phyloP scores from a whole-genome alignment of 1,140 invertebrate genomes.

The Achatina immaculata region DNA sequence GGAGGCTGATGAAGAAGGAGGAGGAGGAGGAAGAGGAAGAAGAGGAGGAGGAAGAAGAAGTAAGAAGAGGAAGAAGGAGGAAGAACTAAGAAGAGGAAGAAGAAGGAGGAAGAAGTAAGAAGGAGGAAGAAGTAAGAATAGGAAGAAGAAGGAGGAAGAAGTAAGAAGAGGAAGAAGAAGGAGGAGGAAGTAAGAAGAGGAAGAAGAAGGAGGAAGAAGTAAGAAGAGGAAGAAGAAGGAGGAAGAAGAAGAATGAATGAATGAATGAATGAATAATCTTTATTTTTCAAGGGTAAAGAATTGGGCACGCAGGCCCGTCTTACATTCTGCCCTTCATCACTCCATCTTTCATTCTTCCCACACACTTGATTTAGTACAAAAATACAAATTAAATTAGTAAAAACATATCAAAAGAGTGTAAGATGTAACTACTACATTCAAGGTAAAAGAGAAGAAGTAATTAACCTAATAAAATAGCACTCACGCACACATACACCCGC shows the following conservation, averaged over 20 bases:
- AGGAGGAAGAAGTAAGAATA: neutral
- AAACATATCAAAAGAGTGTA: no score
- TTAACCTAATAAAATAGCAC: no score
- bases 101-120: neutral
- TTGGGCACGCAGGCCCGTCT: no score
- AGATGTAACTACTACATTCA: no score
- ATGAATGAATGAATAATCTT: neutral
- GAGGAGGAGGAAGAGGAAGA: conserved; percentile 12
- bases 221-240: neutral
- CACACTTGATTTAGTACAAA: no score
- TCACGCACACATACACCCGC: no score
- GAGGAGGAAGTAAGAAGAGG: neutral
- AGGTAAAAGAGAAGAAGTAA: no score
- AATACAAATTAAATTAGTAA: no score
- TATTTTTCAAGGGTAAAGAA: no score
- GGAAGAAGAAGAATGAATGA: conserved; percentile 5
- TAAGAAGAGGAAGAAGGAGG: neutral
- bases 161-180: conserved; percentile 8
- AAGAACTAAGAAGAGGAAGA: conserved; percentile 5
- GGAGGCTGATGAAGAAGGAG: no score
- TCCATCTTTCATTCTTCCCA: no score
- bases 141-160: neutral
- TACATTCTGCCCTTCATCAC: no score
- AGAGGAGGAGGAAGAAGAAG: neutral
- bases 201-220: neutral